A percentile compares a stretch with the other conserved stretches of the same genome.
Evolutionary conservation across 2,797 vertebrate species (phyloP).

Genomic region (Avahi laniger): DNA sequence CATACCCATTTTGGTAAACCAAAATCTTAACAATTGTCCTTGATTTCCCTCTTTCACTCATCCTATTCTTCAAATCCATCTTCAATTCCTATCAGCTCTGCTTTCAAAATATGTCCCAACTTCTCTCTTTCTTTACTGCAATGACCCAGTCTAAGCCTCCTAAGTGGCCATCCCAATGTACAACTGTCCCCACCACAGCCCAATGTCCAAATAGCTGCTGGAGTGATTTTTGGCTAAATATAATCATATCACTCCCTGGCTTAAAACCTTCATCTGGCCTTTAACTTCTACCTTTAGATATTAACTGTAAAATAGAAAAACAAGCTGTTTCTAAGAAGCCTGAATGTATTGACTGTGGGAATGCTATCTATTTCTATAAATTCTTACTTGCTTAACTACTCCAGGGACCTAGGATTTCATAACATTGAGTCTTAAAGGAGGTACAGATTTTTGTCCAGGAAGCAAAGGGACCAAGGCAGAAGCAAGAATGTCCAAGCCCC

Average conservation of each 20-base stretch:
- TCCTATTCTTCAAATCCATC: background rate
- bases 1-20: background rate
- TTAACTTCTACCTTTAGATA: background rate
- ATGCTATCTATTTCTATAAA: background rate
- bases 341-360: background rate
- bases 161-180: background rate
- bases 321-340: background rate
- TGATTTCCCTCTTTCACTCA: background rate
- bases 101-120: background rate
- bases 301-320: slow-evolving; percentile 11
- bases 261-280: background rate
- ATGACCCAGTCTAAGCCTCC: background rate
- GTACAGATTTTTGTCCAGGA: background rate
- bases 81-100: background rate
- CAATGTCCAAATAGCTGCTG: background rate
- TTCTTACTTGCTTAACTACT: slow-evolving; percentile 20
- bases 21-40: background rate
- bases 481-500: background rate
- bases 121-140: background rate
- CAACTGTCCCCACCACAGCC: background rate
- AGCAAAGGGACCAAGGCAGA: background rate
- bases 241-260: background rate
- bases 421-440: background rate
- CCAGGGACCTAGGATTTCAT: background rate
- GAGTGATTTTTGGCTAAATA: background rate